A percentile compares a stretch with the other conserved stretches of the same genome.
Evolutionary conservation across 2,888 invertebrate species (phyloP).

Genomic region (Sylvicola cinctus): DNA sequence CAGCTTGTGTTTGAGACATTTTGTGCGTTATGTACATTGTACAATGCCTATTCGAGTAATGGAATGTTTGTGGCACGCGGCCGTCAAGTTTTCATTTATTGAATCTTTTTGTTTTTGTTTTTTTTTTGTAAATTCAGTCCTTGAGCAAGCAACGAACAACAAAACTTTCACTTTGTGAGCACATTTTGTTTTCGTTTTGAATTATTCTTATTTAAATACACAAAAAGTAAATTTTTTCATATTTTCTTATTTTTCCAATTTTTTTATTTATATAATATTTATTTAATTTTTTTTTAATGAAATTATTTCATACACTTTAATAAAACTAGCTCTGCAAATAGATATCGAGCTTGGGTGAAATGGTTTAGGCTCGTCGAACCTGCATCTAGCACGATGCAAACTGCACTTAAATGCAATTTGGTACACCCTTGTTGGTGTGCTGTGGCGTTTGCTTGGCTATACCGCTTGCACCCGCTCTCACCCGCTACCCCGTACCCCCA

Average conservation of each 20-base stretch:
- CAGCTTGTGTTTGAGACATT: no score
- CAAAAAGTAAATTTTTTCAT: slow-evolving; percentile 1
- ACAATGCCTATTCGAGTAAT: no score
- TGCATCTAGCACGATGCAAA: slow-evolving; percentile 12
- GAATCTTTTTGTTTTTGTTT: slow-evolving; percentile 1
- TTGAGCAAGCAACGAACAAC: not conserved
- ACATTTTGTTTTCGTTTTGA: not conserved
- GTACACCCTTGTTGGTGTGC: slow-evolving; percentile 7
- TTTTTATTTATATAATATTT: not conserved
- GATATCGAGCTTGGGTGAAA: slow-evolving; percentile 8
- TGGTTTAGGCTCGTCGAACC: slow-evolving; percentile 11
- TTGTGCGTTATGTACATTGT: no score
- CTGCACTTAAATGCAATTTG: slow-evolving; percentile 11
- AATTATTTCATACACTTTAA: not conserved
- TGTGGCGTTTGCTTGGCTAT: no score
- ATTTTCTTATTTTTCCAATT: slow-evolving; percentile 1
- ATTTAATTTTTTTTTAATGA: no score
- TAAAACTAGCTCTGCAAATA: slow-evolving; percentile 8
- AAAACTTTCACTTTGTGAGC: no score
- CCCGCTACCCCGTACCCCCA: no score
- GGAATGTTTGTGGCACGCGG: no score
- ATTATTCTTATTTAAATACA: not conserved
- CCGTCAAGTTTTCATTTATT: not conserved
- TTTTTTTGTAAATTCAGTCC: slow-evolving; percentile 1
- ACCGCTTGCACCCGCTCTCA: no score